Base-by-base conservation (phyloP, 1,140 invertebrate genomes). In the Drosophila carrolli region DNA sequence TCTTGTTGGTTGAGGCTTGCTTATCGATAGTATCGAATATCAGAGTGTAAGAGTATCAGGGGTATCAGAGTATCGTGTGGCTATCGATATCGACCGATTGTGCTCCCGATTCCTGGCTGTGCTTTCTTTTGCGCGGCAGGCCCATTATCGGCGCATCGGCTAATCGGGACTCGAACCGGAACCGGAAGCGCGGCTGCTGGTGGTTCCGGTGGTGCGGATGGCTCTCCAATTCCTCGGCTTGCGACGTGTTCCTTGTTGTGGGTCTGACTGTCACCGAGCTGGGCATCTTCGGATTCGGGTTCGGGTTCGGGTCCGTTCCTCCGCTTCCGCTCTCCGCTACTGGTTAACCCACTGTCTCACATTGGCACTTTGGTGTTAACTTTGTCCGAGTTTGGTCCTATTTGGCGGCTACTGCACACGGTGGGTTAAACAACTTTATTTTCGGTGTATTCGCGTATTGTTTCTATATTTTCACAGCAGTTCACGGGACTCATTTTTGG, bases 81-180 rank as follows among this genome's bases (percentile, higher is more conserved):
- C 78, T 71, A 67, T 73, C 59, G 67, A 63, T 71, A 67, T 73
- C 59, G 67, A 63, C 58, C 62, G 65, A 51, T 66, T 62, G 47
- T 68, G 78, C 78, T 63, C 68, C 70, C 68, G 40, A 79, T 41
- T 75, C 62, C 56, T 79, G 67, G 44, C 53, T 76, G 54, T 89
- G 82, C 83, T 81, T 88, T 88, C 83, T 88, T 29, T 89, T 88
- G 72, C 77, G 84, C 77, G 84, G 80, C 80, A 80, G 78, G 62
- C 72, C 83, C 83, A 86, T 86, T 63, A 86, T 89, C 67, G 67
- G 76, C 79, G 72, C 73, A 72, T 53, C 46, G 48, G 54, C 53
- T 62, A 61, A 27, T 43, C 71, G 51, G 59, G 32, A 68, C 16
- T 48, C 37, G 16, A 75, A 53, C 57, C 72, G 80, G 57, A 67